Evolutionary conservation across 2,888 invertebrate species (phyloP).

Genomic region (Penaeus monodon): DNA sequence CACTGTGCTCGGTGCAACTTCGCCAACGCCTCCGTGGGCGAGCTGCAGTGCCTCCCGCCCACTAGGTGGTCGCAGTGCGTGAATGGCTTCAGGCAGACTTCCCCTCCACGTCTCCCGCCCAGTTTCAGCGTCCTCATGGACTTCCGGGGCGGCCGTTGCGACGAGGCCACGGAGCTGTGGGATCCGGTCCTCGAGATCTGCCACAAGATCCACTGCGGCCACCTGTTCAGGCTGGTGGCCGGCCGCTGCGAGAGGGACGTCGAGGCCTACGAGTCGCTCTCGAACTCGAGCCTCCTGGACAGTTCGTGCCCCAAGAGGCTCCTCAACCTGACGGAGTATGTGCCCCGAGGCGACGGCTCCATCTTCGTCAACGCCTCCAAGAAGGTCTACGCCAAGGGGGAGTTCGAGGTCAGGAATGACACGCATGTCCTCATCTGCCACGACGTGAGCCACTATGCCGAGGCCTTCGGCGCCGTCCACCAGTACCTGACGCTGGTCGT

Average conservation of each 20-base stretch:
- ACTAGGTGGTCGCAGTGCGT: constrained; percentile 16
- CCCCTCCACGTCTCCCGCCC: not conserved
- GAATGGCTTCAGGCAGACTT: not conserved
- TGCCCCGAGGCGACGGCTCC: constrained; percentile 52
- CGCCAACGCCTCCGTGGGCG: constrained; percentile 45
- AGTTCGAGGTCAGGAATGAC: constrained; percentile 66
- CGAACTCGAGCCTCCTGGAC: constrained; percentile 46
- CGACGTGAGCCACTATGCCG: constrained; percentile 47
- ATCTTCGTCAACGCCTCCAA: constrained; percentile 66
- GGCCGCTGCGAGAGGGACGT: constrained; percentile 56
- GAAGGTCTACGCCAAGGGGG: constrained; percentile 53
- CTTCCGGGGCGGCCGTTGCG: constrained; percentile 51
- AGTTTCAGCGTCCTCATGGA: constrained; percentile 65
- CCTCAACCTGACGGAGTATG: constrained; percentile 64
- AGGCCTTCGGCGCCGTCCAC: constrained; percentile 66
- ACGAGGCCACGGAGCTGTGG: constrained; percentile 65
- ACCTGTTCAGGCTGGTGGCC: constrained; percentile 58
- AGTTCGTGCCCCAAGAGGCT: constrained; percentile 65
- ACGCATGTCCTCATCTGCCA: constrained; percentile 66
- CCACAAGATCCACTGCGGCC: constrained; percentile 54
- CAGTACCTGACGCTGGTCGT: constrained; percentile 68
- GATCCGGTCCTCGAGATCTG: constrained; percentile 66
- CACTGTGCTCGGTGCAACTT: constrained; percentile 68
- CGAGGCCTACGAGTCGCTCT: not conserved
- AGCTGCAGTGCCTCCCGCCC: constrained; percentile 13